phyloP scores from a whole-genome alignment of 2,888 invertebrate species.

The Scaptomyza caliginosa region DNA sequence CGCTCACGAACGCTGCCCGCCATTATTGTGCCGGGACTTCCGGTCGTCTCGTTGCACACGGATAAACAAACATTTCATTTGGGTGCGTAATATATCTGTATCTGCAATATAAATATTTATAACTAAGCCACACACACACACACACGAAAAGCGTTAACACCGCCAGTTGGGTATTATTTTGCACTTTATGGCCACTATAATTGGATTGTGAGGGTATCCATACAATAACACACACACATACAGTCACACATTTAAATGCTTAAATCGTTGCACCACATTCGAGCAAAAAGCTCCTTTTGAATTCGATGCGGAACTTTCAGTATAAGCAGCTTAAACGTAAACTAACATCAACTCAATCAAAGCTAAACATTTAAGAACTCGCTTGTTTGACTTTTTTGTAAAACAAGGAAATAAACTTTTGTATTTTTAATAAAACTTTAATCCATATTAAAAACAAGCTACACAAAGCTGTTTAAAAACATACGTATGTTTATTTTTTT shows the following conservation, averaged over 20 bases:
- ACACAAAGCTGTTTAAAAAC: not conserved
- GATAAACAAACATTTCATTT: constrained; percentile 87
- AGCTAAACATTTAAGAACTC: not conserved
- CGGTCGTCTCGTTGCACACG: constrained; percentile 91
- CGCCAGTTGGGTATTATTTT: not conserved
- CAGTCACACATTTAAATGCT: not conserved
- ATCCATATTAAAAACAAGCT: not conserved
- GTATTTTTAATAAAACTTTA: too few species aligned
- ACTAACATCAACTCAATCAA: not conserved
- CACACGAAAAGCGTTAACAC: not conserved
- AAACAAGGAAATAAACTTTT: too few species aligned
- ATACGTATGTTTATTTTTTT: not conserved
- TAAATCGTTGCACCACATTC: not conserved
- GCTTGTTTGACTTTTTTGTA: not conserved
- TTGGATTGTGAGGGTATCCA: constrained; percentile 13
- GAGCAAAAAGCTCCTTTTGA: not conserved
- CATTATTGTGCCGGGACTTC: constrained; percentile 92
- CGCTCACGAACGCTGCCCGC: constrained; percentile 94
- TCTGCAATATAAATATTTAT: not conserved
- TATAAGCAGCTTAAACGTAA: not conserved
- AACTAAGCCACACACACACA: not conserved
- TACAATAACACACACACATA: not conserved
- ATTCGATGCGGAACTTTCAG: not conserved
- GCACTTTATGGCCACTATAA: constrained; percentile 19
- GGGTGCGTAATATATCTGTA: constrained; percentile 81